Evolutionary conservation across 2,888 invertebrate genomes (phyloP), one percentile per base, ranked within the genome.

Genomic region (Diaprepes abbreviatus): DNA sequence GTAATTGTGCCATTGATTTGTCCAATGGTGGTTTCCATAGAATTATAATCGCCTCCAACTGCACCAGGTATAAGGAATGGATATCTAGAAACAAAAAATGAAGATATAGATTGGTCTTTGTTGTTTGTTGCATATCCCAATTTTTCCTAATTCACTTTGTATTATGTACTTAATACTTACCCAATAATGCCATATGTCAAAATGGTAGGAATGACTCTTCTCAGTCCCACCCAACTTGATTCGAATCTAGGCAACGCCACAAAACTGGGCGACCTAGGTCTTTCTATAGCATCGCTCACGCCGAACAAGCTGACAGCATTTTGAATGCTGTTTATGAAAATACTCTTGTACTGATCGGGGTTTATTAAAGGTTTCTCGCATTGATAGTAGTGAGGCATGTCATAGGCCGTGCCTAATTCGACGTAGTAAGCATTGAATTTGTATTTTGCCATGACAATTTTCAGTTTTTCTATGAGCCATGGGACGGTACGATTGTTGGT

Each of bases 51-150:
- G 0, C 96, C 98, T 0, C 98, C 98, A 0, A 98, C 94, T 3
- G 96, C 93, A 0, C 97, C 97, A 0, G 97, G 95, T 86, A 97
- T 91, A 43, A 97, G 89, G 78, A 97, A 97, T 0, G 96, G 96
- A 83, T 93, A 97, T 0, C 72, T 72, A 19, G 1, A 60, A 60
- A 38, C 1, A 33, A n/a, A n/a, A n/a, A n/a, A n/a, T n/a, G n/a
- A n/a, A n/a, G n/a, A n/a, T n/a, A n/a, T n/a, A n/a, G n/a, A n/a
- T n/a, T n/a, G n/a, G n/a, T n/a, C n/a, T n/a, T n/a, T n/a, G n/a
- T n/a, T n/a, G n/a, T n/a, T n/a, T n/a, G n/a, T n/a, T n/a, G n/a
- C n/a, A n/a, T n/a, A n/a, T n/a, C n/a, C n/a, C n/a, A n/a, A n/a
- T n/a, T n/a, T n/a, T n/a, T n/a, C n/a, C n/a, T n/a, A n/a, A n/a